These are phyloP conservation scores for Macrophya alboannulata DNA, from an alignment of 2,888 invertebrate species.

Conservation along the genomic window DNA sequence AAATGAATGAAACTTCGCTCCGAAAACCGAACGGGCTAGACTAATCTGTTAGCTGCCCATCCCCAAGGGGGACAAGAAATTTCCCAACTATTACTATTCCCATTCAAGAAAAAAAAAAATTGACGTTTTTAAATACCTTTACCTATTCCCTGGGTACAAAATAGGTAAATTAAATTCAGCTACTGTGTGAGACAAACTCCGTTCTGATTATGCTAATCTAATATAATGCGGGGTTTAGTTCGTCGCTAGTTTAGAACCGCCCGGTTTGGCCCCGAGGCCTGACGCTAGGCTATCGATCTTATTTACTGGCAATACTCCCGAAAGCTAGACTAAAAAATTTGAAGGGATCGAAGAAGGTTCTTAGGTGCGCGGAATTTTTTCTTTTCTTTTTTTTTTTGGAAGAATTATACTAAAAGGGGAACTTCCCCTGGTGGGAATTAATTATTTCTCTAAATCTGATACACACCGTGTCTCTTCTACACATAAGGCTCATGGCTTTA, in stretches of 20 bases:
- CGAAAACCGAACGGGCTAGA: constrained; percentile 28
- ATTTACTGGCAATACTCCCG: constrained; percentile 2
- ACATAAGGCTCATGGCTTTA: background rate
- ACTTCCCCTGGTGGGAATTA: background rate
- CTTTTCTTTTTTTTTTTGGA: background rate
- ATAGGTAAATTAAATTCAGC: background rate
- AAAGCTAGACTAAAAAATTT: background rate
- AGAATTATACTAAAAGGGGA: background rate
- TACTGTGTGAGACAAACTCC: background rate
- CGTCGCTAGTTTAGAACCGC: background rate
- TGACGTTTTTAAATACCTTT: constrained; percentile 6
- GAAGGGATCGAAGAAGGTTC: background rate
- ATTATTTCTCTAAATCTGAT: background rate
- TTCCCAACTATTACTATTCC: constrained; percentile 32
- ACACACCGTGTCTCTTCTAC: background rate
- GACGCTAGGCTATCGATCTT: constrained; percentile 22
- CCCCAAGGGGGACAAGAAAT: constrained; percentile 49
- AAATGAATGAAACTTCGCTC: constrained; percentile 51
- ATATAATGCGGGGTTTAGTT: background rate
- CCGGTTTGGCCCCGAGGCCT: constrained; percentile 23
- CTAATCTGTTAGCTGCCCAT: constrained; percentile 48
- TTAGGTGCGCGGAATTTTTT: background rate
- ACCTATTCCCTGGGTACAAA: background rate
- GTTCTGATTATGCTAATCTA: background rate
- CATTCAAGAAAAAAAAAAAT: background rate